Evolutionary conservation across 2,797 vertebrate genomes (phyloP), one percentile per base, ranked within the genome.

Genomic region (Erethizon dorsatum): DNA sequence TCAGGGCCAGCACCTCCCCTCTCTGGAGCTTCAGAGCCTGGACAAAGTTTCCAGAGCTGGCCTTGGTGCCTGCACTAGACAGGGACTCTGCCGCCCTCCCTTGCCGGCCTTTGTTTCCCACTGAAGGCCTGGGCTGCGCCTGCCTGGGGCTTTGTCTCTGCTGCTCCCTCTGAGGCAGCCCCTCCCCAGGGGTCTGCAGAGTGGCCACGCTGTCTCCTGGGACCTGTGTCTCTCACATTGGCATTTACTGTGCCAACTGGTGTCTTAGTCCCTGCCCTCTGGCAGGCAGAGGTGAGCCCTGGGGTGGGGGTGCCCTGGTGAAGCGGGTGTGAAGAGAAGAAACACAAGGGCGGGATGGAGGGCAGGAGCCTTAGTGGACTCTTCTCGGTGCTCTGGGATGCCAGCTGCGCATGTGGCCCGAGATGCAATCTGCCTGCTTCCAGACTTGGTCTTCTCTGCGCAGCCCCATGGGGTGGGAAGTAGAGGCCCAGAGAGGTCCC

Each of bases 171-270:
- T 24, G 6, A 28, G 1, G 2, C 24, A 5, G 8, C 13, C 24
- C 41, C 33, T 41, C 14, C n/a, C 69, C 65, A 2, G 77, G 41
- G 13, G 26, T 71, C 85, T 31, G 59, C 71, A 50, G n/a, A 50
- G 61, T 26, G 14, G 22, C 79, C 69, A 56, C 3, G 26, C 61
- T 3, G 14, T 47, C 61, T 52, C 57, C 37, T 14, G 56, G 82
- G 24, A 1, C 8, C 47, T 8, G 0, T 3, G 13, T 80, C 50
- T 17, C 26, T n/a, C 57, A 8, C 10, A 33, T 11, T 6, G 8
- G 17, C 50, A 78, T 26, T 57, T 1, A 15, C 26, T 52, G 0
- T 13, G 71, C 69, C 57, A 1, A 2, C 0, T 1, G 24, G 26
- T 4, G 22, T 28, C 87, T 61, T 52, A 18, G 61, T 69, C 37